Evolutionary conservation across 1,140 invertebrate genomes (phyloP).

Genomic region (Scylla paramamosain): DNA sequence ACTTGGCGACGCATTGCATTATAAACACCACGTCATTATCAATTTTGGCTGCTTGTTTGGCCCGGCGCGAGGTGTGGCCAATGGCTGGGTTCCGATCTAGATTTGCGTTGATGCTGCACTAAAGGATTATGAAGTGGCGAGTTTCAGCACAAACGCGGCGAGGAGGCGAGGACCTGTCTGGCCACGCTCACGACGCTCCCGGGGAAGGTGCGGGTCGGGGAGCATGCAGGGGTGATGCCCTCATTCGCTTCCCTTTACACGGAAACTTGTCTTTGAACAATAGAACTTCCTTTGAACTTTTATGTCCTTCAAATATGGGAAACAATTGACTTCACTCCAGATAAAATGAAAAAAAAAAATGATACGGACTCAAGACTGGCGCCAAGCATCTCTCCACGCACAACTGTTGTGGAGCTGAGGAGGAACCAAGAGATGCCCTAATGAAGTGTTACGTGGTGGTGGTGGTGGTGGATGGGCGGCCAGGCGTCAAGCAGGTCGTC

Average conservation of each 20-base stretch:
- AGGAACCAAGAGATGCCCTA: too few species aligned
- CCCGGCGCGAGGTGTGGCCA: conserved; percentile 57
- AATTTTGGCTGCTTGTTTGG: conserved; percentile 69
- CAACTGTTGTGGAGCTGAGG: too few species aligned
- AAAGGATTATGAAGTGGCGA: conserved; percentile 53
- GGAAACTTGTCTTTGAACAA: not conserved
- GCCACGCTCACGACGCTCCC: not conserved
- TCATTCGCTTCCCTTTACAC: not conserved
- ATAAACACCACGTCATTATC: conserved; percentile 67
- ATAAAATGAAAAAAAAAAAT: too few species aligned
- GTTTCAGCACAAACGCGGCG: conserved; percentile 36
- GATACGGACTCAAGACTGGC: too few species aligned
- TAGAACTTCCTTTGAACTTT: too few species aligned
- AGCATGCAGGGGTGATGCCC: not conserved
- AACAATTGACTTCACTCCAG: too few species aligned
- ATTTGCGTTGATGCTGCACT: conserved; percentile 17
- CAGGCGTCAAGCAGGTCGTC: too few species aligned
- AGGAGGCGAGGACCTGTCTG: not conserved
- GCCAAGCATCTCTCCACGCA: too few species aligned
- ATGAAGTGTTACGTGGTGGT: too few species aligned
- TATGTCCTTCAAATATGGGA: too few species aligned
- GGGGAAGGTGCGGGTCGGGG: not conserved
- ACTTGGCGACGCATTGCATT: conserved; percentile 69
- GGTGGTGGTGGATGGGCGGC: too few species aligned
- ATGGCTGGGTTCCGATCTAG: conserved; percentile 47